A percentile compares a stretch with the other conserved stretches of the same genome.
These are phyloP conservation scores for Miltochrista miniata DNA, from an alignment of 2,888 invertebrate species.

Conservation along the genomic window DNA sequence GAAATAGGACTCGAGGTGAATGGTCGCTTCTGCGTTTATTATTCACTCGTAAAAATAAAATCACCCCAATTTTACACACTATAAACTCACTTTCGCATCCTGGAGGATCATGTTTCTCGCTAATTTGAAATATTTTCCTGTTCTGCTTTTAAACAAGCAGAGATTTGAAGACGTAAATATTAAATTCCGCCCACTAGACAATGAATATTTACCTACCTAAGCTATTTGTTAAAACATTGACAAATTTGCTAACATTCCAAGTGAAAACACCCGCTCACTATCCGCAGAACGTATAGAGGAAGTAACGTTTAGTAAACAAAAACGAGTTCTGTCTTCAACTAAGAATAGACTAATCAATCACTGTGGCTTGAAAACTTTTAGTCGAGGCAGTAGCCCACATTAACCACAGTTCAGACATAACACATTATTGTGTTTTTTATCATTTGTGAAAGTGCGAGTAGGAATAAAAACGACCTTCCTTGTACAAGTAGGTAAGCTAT, in stretches of 20 bases:
- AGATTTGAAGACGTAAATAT: too few relatives aligned
- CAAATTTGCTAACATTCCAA: too few relatives aligned
- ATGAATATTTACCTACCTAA: too few relatives aligned
- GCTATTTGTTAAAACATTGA: too few relatives aligned
- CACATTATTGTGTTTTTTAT: neutral
- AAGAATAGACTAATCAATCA: neutral
- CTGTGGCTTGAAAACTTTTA: neutral
- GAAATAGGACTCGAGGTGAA: conserved; percentile 61
- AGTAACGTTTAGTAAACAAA: neutral
- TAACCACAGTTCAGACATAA: neutral
- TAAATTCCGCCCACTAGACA: too few relatives aligned
- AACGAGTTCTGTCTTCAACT: neutral
- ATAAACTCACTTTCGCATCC: conserved; percentile 19
- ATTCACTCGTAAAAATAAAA: conserved; percentile 66
- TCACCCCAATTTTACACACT: conserved; percentile 29
- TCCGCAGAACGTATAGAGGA: neutral
- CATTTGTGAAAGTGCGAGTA: neutral
- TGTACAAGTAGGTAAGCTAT: neutral
- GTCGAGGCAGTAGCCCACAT: neutral
- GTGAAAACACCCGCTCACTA: too few relatives aligned
- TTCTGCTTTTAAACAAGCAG: too few relatives aligned
- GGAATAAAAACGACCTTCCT: neutral
- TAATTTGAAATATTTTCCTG: too few relatives aligned
- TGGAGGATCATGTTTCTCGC: conserved; percentile 19
- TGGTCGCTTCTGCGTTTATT: conserved; percentile 51